Conservation (phyloP, 2,888 invertebrate species). For the Silvanus unidentatus region DNA sequence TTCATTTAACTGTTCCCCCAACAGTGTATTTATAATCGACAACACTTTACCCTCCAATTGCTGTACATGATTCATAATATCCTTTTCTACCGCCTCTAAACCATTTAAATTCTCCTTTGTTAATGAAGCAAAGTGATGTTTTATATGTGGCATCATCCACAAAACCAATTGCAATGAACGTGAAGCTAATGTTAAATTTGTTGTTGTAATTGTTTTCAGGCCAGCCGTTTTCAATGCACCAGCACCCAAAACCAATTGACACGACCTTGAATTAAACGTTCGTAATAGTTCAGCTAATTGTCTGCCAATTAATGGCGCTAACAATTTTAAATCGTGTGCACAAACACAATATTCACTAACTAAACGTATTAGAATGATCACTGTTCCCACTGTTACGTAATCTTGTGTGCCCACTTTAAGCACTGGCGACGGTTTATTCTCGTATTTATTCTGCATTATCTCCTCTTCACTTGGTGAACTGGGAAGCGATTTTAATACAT, state of each 20-base stretch:
- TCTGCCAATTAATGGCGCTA: slow-evolving; percentile 74
- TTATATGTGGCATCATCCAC: slow-evolving; percentile 71
- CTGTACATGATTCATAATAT: slow-evolving; percentile 81
- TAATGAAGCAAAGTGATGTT: slow-evolving; percentile 60
- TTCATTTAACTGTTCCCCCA: slow-evolving; percentile 70
- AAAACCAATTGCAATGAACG: slow-evolving; percentile 76
- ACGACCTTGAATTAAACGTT: slow-evolving; percentile 81
- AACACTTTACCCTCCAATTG: slow-evolving; percentile 91
- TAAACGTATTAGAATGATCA: slow-evolving; percentile 81
- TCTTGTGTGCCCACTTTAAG: slow-evolving; percentile 48
- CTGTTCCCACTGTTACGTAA: slow-evolving; percentile 74
- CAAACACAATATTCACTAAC: slow-evolving; percentile 88
- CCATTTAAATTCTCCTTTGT: slow-evolving; percentile 51
- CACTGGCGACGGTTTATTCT: slow-evolving; percentile 51
- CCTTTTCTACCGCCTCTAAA: slow-evolving; percentile 69
- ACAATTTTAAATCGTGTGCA: slow-evolving; percentile 68
- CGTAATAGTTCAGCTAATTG: slow-evolving; percentile 84
- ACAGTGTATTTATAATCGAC: slow-evolving; percentile 79
- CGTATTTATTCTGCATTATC: slow-evolving; percentile 40
- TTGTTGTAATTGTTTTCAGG: slow-evolving; percentile 88
- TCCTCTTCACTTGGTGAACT: slow-evolving; percentile 42
- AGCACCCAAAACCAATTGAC: slow-evolving; percentile 92
- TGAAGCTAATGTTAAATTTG: slow-evolving; percentile 83
- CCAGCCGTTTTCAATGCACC: slow-evolving; percentile 94
- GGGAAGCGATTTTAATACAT: slow-evolving; percentile 41